Base-by-base conservation (phyloP, 1,140 invertebrate species). In the Zaprionus gabonicus region DNA sequence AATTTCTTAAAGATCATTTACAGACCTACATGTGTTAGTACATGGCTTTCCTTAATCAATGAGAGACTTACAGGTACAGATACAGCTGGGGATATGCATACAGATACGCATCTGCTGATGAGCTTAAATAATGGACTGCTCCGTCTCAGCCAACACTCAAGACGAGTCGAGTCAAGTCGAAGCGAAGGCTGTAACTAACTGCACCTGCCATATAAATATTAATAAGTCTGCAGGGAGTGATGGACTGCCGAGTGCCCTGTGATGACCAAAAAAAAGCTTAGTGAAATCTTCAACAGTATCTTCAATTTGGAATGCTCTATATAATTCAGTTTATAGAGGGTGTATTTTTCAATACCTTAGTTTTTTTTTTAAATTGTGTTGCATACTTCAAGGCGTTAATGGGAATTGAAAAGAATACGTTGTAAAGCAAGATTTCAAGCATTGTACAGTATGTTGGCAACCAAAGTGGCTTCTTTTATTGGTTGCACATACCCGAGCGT, bases 151-250 rank as follows among this genome's bases (percentile, higher is more conserved):
- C 49, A 10, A 55, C 10, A 53, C 34, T n/a, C 51, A 64, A 64
- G 20, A 10, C n/a, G 2, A 53, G 34, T 46, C n/a, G 2, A 53
- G 34, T 46, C 41, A 15, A 41, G 31, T 34, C 31, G 31, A n/a
- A 27, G 31, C 49, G 5, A 51, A 49, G 31, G 41, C 20, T 68
- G 55, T 68, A 23, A 66, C 49, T 56, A 56, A 66, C 27, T 44
- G 64, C 64, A 67, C 36, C 44, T 49, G 65, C 15, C 10, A 20
- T 36, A 69, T 58, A 68, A 59, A 25, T 55, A 34, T 57, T 44
- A 57, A 55, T 53, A 70, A 38, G 41, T 34, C 41, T 53, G 15
- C 55, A 63, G 46, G 17, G 9, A 23, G n/a, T 51, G 46, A 51
- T 51, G 10, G 3, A 27, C 7, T 68, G 28, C 3, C 3, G 20